phyloP scores from a whole-genome alignment of 2,888 invertebrate genomes.

The Helicoverpa assulta region DNA sequence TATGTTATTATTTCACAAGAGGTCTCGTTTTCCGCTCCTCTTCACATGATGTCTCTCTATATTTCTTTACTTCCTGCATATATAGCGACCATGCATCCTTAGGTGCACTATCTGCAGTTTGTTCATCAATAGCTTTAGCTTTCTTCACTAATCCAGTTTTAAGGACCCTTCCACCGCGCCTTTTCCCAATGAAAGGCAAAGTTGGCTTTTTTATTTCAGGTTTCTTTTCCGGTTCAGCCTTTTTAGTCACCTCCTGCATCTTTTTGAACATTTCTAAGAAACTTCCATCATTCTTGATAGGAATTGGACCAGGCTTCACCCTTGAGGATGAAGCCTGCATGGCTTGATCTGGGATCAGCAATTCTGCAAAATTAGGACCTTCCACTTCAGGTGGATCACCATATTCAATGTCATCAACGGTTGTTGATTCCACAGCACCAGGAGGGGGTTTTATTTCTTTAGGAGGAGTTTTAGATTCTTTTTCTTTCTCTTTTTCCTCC shows the following conservation, averaged over 20 bases:
- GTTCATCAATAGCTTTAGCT: constrained; percentile 92
- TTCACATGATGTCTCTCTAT: constrained; percentile 97
- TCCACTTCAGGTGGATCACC: constrained; percentile 86
- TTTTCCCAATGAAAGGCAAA: constrained; percentile 93
- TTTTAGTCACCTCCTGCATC: constrained; percentile 93
- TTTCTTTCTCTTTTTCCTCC: constrained; percentile 73
- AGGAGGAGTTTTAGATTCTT: constrained; percentile 74
- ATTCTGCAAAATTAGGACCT: constrained; percentile 85
- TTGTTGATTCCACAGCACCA: constrained; percentile 78
- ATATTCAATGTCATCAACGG: constrained; percentile 82
- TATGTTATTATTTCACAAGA: constrained; percentile 93
- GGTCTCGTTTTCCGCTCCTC: constrained; percentile 97
- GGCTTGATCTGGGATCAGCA: constrained; percentile 76
- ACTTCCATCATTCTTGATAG: constrained; percentile 96
- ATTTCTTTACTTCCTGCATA: constrained; percentile 97
- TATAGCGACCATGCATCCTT: constrained; percentile 98
- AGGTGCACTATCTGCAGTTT: constrained; percentile 91
- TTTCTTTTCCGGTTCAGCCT: constrained; percentile 81
- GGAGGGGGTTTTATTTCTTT: constrained; percentile 84
- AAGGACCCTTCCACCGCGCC: constrained; percentile 95
- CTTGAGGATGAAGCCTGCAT: constrained; percentile 80
- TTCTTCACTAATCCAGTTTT: constrained; percentile 98
- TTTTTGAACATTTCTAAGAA: constrained; percentile 98
- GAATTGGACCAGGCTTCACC: constrained; percentile 90
- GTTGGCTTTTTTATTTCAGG: constrained; percentile 83